Conservation (phyloP, 2,113 vertebrate genomes). For the Sphaerodactylus townsendi region DNA sequence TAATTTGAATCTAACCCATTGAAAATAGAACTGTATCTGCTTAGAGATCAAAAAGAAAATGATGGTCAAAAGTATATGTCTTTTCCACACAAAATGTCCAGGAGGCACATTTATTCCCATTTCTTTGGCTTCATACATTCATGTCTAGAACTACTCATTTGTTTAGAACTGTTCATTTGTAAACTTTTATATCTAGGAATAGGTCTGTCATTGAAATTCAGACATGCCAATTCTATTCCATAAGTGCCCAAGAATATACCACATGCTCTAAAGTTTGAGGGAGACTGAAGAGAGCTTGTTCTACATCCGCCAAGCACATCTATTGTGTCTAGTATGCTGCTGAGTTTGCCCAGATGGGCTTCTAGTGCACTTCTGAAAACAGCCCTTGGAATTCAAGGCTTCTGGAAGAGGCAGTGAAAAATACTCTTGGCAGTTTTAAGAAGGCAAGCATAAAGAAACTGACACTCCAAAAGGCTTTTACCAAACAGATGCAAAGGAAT, state of each 20-base stretch:
- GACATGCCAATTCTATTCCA: neutral
- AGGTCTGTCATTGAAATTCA: no score
- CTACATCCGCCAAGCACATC: neutral
- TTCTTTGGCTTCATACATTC: neutral
- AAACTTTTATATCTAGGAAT: no score
- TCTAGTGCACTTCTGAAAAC: neutral
- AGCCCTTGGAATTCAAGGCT: no score
- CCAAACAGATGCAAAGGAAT: neutral
- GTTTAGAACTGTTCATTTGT: neutral
- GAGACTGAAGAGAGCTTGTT: no score
- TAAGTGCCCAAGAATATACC: neutral
- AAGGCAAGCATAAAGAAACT: neutral
- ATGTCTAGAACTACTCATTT: neutral
- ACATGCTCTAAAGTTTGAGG: no score
- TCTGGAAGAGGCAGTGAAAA: neutral
- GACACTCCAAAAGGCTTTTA: neutral
- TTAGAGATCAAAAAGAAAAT: neutral
- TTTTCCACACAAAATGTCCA: neutral
- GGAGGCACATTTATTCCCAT: neutral
- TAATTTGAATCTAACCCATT: no score
- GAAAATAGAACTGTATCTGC: neutral
- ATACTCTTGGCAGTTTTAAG: neutral
- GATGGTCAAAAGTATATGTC: neutral
- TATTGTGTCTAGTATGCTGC: neutral
- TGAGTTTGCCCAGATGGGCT: neutral